Evolutionary conservation across 2,888 invertebrate species (phyloP), one percentile per base, ranked within the genome.

Genomic region (Tanypteryx hageni): DNA sequence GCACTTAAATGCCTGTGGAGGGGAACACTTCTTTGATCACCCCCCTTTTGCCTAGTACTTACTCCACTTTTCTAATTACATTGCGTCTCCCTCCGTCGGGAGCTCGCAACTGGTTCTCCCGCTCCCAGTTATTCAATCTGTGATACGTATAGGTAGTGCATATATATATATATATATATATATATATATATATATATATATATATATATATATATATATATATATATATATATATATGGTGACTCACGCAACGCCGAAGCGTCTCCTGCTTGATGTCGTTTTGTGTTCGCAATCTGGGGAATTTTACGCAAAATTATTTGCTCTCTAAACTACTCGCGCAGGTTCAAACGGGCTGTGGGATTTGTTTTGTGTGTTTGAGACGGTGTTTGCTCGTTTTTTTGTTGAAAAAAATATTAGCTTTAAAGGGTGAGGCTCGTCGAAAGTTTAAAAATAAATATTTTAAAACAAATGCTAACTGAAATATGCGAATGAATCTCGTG

Each of bases 301-400:
- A 89, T 89, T 89, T 89, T 64, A 44, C 64, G 64, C 89, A 64
- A 64, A 61, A 64, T 89, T 89, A 89, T 89, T 64, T 89, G 89
- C 89, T 31, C 64, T 13, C 22, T 89, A 64, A 89, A 89, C 64
- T 68, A 44, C 64, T 64, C 31, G 64, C 27, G 16, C 89, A 44
- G 64, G 89, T 89, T 89, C 64, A 44, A 44, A n/a, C 44, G 86
- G 86, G 31, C 3, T 16, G 10, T n/a, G 27, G 64, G n/a, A 44
- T 89, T 64, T 89, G 89, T 76, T 76, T 76, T 11, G 22, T 27
- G 22, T 22, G 76, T 76, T 76, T 27, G 76, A n/a, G 76, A 76
- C 76, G 76, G 27, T 76, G 27, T 22, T 76, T n/a, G 68, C n/a
- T 68, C 5, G 18, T 22, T 22, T 22, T 27, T n/a, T 27, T 76